phyloP scores from a whole-genome alignment of 2,888 invertebrate genomes.

The Stenolophus ochropezus region DNA sequence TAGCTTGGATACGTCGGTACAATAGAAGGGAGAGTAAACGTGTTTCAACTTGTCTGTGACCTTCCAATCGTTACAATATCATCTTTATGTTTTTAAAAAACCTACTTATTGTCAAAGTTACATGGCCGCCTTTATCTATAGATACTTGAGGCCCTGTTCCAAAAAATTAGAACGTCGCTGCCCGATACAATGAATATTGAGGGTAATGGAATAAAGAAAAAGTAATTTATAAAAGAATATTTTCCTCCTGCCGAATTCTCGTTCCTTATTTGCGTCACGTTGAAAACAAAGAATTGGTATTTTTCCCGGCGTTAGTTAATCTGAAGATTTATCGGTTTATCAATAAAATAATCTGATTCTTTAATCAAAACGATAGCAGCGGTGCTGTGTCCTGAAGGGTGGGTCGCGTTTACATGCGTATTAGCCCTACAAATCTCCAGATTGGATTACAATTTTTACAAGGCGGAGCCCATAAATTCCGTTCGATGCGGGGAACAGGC shows the following conservation, averaged over 20 bases:
- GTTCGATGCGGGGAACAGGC: slow-evolving; percentile 20
- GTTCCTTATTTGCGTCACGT: neutral
- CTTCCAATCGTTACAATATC: no score
- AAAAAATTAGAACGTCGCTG: no score
- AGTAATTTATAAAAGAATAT: neutral
- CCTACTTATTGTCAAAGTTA: no score
- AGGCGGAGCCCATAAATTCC: slow-evolving; percentile 49
- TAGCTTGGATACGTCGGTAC: no score
- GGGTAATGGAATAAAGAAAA: no score
- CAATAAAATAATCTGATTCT: slow-evolving; percentile 40
- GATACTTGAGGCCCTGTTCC: no score
- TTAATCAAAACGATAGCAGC: slow-evolving; percentile 18
- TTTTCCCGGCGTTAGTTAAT: slow-evolving; percentile 20
- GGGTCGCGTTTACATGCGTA: slow-evolving; percentile 37
- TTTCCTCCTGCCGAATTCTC: neutral
- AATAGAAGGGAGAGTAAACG: no score
- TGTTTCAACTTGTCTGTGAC: no score
- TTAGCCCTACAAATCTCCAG: slow-evolving; percentile 40
- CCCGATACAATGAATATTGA: no score
- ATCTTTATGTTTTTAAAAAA: no score
- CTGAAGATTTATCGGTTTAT: slow-evolving; percentile 47
- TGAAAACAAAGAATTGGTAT: neutral
- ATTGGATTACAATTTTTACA: slow-evolving; percentile 56
- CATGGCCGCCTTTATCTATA: no score
- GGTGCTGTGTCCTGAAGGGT: neutral